These are phyloP conservation scores for Dromaius novaehollandiae DNA, from an alignment of 2,113 vertebrate genomes.

Conservation along the genomic window DNA sequence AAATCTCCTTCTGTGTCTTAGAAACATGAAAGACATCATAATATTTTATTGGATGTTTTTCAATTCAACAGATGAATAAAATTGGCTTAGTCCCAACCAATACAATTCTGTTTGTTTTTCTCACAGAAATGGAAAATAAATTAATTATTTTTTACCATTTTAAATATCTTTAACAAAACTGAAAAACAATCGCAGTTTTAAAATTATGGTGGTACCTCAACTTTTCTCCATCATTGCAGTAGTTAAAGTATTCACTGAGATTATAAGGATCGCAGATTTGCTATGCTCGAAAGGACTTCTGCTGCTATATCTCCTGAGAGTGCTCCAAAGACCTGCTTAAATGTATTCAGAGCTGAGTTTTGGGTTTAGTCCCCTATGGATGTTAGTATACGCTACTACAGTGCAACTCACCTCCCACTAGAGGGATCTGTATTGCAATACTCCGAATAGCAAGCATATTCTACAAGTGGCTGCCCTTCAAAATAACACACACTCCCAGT, in stretches of 20 bases:
- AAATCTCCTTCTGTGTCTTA: not conserved
- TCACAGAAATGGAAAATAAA: not conserved
- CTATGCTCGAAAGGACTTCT: not conserved
- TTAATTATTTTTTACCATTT: not conserved
- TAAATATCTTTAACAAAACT: not conserved
- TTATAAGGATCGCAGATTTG: not conserved
- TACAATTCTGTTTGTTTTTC: not conserved
- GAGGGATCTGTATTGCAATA: fast-evolving
- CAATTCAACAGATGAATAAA: not conserved
- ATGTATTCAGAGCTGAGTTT: not conserved
- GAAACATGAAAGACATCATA: not conserved
- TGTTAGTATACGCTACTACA: not conserved
- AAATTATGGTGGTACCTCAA: not conserved
- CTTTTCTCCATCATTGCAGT: not conserved
- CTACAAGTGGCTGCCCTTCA: not conserved
- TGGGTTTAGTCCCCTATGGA: not conserved
- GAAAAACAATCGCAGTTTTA: not conserved
- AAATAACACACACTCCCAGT: fast-evolving
- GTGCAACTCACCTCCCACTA: not conserved
- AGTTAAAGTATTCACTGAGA: not conserved
- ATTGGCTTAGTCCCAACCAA: not conserved
- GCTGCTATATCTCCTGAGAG: not conserved
- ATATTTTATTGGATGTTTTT: not conserved
- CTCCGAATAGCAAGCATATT: not conserved
- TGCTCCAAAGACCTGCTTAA: not conserved